Percentiles rank a stretch among this genome's conserved stretches.
These are phyloP conservation scores for Brachionus rotundiformis DNA, from an alignment of 1,140 invertebrate species.

Conservation along the genomic window DNA sequence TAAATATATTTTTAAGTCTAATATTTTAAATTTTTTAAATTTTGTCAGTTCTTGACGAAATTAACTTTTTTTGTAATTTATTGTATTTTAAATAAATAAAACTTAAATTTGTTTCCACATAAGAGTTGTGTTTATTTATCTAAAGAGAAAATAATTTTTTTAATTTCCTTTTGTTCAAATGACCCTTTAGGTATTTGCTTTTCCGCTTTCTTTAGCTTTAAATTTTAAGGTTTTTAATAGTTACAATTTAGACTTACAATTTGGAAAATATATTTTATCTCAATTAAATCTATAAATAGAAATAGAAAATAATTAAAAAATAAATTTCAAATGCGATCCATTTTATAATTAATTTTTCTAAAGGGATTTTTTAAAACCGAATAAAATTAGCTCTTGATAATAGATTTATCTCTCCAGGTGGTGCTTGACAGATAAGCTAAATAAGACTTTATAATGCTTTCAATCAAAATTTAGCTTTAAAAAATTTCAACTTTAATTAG, in stretches of 20 bases:
- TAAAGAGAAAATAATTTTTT: background rate
- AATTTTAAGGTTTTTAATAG: background rate
- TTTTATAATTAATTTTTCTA: too few relatives aligned
- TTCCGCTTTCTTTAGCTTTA: background rate
- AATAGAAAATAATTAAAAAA: too few relatives aligned
- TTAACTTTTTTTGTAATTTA: background rate
- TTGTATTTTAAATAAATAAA: slow-evolving; percentile 12
- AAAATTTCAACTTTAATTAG: background rate
- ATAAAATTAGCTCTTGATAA: background rate
- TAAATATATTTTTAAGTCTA: background rate
- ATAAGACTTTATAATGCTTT: background rate
- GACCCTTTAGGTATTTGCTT: background rate
- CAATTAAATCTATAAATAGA: too few relatives aligned
- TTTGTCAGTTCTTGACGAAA: background rate
- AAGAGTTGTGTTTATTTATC: background rate
- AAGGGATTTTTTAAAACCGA: too few relatives aligned
- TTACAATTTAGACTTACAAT: too few relatives aligned
- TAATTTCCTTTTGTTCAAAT: background rate
- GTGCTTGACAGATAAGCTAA: background rate
- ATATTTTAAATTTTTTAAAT: background rate
- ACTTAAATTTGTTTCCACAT: background rate
- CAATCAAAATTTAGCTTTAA: background rate
- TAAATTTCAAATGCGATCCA: too few relatives aligned
- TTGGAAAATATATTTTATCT: too few relatives aligned
- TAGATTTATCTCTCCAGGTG: background rate